These are phyloP conservation scores for Ciconia maguari DNA, from an alignment of 2,113 vertebrate species.

Conservation along the genomic window DNA sequence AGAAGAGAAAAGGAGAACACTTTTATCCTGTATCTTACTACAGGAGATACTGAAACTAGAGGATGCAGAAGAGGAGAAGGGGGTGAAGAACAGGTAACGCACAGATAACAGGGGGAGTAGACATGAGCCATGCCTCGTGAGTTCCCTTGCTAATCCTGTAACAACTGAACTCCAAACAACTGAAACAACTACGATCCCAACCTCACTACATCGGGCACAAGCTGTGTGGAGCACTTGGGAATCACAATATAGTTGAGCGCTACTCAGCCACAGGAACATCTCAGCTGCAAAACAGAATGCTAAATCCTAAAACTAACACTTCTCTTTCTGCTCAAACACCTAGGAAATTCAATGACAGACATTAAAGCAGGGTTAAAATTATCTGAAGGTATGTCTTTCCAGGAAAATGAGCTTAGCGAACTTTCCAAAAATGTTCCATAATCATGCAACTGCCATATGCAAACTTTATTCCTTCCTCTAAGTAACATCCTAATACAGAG, in stretches of 20 bases:
- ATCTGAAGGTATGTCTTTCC: neutral
- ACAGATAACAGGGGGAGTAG: neutral
- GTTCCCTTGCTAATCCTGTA: neutral
- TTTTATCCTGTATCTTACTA: neutral
- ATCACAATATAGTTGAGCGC: neutral
- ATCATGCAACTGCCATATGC: neutral
- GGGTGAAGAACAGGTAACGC: neutral
- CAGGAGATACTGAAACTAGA: neutral
- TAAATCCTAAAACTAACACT: neutral
- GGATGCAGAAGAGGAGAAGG: neutral
- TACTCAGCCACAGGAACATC: neutral
- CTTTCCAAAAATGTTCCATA: neutral
- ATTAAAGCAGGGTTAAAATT: neutral
- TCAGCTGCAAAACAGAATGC: neutral
- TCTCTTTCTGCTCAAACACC: neutral
- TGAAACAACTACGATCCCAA: neutral
- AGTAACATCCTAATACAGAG: neutral
- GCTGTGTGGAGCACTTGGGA: neutral
- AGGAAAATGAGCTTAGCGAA: neutral
- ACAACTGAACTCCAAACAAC: neutral
- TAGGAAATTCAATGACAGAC: neutral
- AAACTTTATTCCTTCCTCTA: neutral
- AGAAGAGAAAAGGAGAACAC: neutral
- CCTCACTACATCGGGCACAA: neutral
- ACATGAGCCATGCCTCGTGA: rapidly evolving